Evolutionary conservation across 2,888 invertebrate genomes (phyloP), one percentile per base, ranked within the genome.

Genomic region (Thera britannica): DNA sequence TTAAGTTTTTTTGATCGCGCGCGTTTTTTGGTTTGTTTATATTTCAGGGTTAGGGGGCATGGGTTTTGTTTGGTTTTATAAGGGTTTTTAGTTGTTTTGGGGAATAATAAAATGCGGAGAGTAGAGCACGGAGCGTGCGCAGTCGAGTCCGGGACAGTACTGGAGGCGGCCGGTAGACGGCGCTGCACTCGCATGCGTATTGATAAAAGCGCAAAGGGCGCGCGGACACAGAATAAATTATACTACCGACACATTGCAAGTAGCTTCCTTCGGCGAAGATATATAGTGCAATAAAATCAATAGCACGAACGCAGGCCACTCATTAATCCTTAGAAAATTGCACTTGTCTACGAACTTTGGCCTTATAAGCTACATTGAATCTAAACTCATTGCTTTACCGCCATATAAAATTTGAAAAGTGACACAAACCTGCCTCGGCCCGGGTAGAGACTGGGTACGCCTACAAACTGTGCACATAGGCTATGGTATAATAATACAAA

Each of bases 131-230:
- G 93, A 90, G 92, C 82, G 87, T 92, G 92, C 93, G 93, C 93
- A 92, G 77, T 90, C 82, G 83, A 80, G 80, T 78, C 86, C 81
- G 78, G 74, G 73, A 72, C 71, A 74, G 81, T 88, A 90, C 91
- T 90, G 90, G 75, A 83, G 82, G 71, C 78, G 76, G 81, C 83
- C 90, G 84, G 67, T 77, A 85, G 92, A 83, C 87, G 91, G 92
- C 92, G 91, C 85, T 87, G 82, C 73, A 70, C 72, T 73, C 79
- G 85, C 66, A 66, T 64, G 70, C 66, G 70, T 70, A 70, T 70
- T 67, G 92, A 92, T 88, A 91, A 90, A 92, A 89, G 88, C 89
- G 91, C 86, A 87, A 86, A 87, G 89, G 89, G 85, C 88, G 83
- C 55, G 54, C 56, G 55, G 54, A 36, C 65, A 60, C 34, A 38